phyloP scores from a whole-genome alignment of 2,797 vertebrate species.

The Malurus leucopterus region DNA sequence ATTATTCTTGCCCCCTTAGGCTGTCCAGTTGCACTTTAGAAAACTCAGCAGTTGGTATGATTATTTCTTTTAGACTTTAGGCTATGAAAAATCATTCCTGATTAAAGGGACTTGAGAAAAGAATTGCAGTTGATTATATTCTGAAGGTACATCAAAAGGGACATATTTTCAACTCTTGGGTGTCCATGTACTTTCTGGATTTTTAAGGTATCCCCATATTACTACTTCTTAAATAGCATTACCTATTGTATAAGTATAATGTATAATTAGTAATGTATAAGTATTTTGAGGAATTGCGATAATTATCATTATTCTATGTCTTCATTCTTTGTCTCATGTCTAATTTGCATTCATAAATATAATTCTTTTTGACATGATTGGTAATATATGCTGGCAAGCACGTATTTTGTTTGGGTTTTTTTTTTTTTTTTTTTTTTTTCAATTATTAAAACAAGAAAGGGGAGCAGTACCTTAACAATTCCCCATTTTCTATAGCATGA shows the following conservation, averaged over 20 bases:
- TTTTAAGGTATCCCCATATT: neutral
- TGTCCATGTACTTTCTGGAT: neutral
- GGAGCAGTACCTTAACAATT: neutral
- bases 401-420: neutral
- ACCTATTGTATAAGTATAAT: too few species aligned
- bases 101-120: neutral
- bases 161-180: neutral
- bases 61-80: constrained; percentile 8
- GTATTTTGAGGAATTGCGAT: neutral
- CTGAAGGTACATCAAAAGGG: neutral
- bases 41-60: constrained; percentile 13
- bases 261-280: neutral
- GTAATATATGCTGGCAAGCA: neutral
- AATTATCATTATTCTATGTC: neutral
- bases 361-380: neutral
- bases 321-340: neutral
- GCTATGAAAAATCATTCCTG: constrained; percentile 20
- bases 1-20: neutral
- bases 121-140: constrained; percentile 7
- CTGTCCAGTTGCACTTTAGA: constrained; percentile 6
- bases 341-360: neutral
- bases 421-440: neutral
- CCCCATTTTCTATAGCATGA: neutral
- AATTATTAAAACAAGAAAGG: neutral
- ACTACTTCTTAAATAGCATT: neutral